Evolutionary conservation across 2,113 vertebrate species (phyloP), one percentile per base, ranked within the genome.

Genomic region (Oncorhynchus tshawytscha): DNA sequence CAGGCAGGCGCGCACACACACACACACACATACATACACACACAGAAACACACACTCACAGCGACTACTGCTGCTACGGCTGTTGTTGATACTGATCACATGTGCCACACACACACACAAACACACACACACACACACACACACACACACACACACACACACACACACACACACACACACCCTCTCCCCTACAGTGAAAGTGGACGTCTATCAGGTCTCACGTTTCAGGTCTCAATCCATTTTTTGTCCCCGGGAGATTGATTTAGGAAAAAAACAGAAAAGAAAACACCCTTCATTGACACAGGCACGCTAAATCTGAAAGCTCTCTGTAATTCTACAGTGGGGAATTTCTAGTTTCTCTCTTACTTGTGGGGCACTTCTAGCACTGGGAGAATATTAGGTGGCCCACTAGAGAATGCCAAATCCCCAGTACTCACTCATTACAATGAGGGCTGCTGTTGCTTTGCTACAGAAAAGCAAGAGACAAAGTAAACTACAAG

Each of bases 271-370:
- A 70, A 34, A 34, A 22, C 4, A 71, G 79, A 84, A 85, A 84
- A 79, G 67, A 76, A 45, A 85, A 76, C 66, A 51, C 79, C 70
- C 31, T 75, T 89, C 89, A 89, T 88, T 92, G 90, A 90, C 92
- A 93, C 90, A 49, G 74, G 75, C 71, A 71, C 90, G 91, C 83
- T 82, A 93, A 81, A 92, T 91, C 89, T 87, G 86, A 84, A 90
- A 84, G 82, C 88, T 91, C 84, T 83, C 22, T 77, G 92, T 83
- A 81, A 91, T 88, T 78, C 81, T 84, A 73, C 84, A 66, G 89
- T 83, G 83, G 85, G 90, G 91, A 93, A 92, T 93, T 92, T 93
- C 89, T 91, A 90, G 88, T 93, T 93, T 93, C 88, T 88, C 75
- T 91, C 82, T 82, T 88, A 92, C 89, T 91, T 91, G 90, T 82